Base-by-base conservation (phyloP, 2,888 invertebrate species). In the Cyclophora albipunctata region DNA sequence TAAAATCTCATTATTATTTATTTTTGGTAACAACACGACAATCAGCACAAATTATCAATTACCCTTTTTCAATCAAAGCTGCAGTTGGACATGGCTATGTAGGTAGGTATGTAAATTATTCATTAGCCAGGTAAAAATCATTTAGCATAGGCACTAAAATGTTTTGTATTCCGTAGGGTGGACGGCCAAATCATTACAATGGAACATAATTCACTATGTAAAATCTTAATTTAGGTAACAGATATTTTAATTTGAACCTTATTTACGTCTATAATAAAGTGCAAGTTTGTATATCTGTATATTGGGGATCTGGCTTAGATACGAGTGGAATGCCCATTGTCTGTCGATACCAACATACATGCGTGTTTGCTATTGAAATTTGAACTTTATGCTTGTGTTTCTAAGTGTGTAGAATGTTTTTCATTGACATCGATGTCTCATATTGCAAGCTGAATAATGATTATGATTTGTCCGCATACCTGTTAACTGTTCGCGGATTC, bases 291-390 rank as follows among this genome's bases (percentile, higher is more conserved):
- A 20, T 2, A 20, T 20, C 53, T 58, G 54, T 49, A 46, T 48
- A 56, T 62, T 58, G 51, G 59, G 54, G 62, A 63, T 62, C 58
- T 62, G 61, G 58, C 60, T 63, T 49, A 58, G 58, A 58, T 65
- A 60, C 58, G 62, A 63, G 74, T 76, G 78, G 77, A 81, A 81
- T 81, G 78, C 72, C 80, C 74, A 84, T 82, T 84, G 84, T 81
- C 66, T 78, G 54, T 43, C 60, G 60, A 67, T 61, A 62, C 66
- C 63, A 67, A 59, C 49, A 55, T 63, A 63, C 58, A 50, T 59
- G 55, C 57, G 50, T 55, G 49, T 49, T 54, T 60, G 59, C 55
- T 55, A 63, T 48, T 58, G 54, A 50, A 77, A 69, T 64, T 52
- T 74, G 48, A 51, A 58, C 64, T 62, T 66, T 80, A 69, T 50